These are phyloP conservation scores for Stenodema calcarata DNA, from an alignment of 2,888 invertebrate genomes.

Conservation along the genomic window DNA sequence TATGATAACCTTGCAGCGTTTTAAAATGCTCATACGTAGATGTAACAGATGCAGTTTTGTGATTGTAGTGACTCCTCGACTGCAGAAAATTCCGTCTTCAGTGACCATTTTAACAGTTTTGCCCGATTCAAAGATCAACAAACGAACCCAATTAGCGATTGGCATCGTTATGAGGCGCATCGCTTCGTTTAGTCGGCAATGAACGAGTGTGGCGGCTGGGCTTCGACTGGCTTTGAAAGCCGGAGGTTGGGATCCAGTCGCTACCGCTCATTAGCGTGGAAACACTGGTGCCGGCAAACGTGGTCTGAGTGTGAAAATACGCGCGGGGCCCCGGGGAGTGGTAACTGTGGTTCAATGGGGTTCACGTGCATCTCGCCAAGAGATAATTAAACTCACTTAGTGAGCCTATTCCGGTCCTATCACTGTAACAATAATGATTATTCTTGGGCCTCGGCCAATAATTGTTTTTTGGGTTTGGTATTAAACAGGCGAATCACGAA, in stretches of 20 bases:
- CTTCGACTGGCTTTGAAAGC: neutral
- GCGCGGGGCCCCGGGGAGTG: neutral
- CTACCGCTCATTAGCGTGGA: constrained; percentile 32
- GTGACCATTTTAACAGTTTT: neutral
- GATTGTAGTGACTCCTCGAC: too few relatives aligned
- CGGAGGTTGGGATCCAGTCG: neutral
- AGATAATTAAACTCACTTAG: constrained; percentile 24
- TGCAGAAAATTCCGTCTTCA: too few relatives aligned
- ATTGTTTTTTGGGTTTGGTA: neutral
- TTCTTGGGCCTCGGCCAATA: too few relatives aligned
- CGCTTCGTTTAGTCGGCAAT: neutral
- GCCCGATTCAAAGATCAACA: neutral
- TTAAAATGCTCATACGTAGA: too few relatives aligned
- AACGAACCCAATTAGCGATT: constrained; percentile 45
- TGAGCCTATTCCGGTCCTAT: neutral
- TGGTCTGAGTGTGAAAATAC: neutral
- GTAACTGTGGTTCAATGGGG: neutral
- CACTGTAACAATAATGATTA: neutral
- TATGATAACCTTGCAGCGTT: too few relatives aligned
- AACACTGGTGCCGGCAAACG: neutral
- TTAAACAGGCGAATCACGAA: too few relatives aligned
- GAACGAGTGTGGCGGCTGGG: neutral
- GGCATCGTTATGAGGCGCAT: constrained; percentile 26
- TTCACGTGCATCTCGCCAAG: neutral
- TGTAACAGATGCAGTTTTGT: too few relatives aligned